These are phyloP conservation scores for Dicranocentrus wangi DNA, from an alignment of 2,888 invertebrate genomes.

Conservation along the genomic window DNA sequence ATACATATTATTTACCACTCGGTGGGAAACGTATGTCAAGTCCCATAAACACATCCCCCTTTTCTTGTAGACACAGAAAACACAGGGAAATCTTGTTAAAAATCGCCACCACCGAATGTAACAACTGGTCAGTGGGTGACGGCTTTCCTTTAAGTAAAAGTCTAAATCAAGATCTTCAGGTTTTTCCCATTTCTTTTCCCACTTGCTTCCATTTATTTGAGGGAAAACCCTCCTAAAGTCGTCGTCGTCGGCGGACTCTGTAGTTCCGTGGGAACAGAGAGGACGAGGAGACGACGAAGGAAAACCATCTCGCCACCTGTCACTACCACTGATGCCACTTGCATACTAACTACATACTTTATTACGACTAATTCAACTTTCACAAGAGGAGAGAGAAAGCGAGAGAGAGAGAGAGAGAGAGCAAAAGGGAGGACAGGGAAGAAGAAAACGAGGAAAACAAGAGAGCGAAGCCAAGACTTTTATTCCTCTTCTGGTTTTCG, in stretches of 20 bases:
- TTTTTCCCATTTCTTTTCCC: background rate
- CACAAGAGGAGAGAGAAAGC: background rate
- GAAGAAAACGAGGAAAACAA: background rate
- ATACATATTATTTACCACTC: too few relatives aligned
- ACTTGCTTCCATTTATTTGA: background rate
- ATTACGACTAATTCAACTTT: constrained; percentile 26
- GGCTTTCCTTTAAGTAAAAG: background rate
- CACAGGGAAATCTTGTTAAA: background rate
- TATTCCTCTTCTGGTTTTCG: too few relatives aligned
- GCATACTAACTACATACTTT: constrained; percentile 28
- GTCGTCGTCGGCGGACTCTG: too few relatives aligned
- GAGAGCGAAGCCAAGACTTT: too few relatives aligned
- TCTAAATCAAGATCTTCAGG: too few relatives aligned
- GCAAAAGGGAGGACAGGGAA: background rate
- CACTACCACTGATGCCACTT: constrained; percentile 28
- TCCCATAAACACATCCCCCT: too few relatives aligned
- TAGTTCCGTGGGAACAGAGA: too few relatives aligned
- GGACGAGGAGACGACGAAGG: background rate
- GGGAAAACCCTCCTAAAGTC: background rate
- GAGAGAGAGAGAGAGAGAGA: constrained; percentile 6
- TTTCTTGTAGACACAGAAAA: background rate
- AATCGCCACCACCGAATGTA: background rate
- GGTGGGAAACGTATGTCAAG: too few relatives aligned
- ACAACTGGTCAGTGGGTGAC: background rate
- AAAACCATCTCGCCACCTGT: constrained; percentile 24